Conservation (phyloP, 2,888 invertebrate genomes). For the Maniola hyperantus region DNA sequence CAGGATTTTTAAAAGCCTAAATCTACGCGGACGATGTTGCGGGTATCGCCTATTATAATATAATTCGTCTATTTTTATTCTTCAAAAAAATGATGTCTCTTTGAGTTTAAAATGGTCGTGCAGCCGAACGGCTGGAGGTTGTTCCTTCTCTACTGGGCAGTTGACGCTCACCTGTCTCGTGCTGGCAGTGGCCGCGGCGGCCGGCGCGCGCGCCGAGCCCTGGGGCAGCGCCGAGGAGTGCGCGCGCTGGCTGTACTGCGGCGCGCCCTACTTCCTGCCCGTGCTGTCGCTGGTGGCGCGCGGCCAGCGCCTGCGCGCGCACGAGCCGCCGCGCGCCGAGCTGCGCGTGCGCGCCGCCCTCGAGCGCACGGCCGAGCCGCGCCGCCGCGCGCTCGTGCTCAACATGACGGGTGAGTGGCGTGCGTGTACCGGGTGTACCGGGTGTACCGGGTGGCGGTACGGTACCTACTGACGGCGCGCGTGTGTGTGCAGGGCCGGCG, state of each 20-base stretch:
- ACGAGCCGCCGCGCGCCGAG: constrained; percentile 65
- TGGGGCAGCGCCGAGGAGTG: constrained; percentile 70
- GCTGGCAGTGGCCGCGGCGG: constrained; percentile 42
- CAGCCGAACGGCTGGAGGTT: no score
- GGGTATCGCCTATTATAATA: no score
- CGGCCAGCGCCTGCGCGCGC: constrained; percentile 40
- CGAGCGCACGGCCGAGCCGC: constrained; percentile 58
- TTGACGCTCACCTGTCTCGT: no score
- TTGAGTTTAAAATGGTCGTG: no score
- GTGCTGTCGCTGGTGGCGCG: constrained; percentile 83
- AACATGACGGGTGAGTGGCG: constrained; percentile 34
- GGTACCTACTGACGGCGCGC: no score
- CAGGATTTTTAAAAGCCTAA: no score
- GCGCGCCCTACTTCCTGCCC: constrained; percentile 90
- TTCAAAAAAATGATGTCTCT: no score
- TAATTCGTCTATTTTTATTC: no score
- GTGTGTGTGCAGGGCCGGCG: constrained; percentile 34
- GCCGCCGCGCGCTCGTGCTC: constrained; percentile 60
- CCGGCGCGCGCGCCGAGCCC: constrained; percentile 41
- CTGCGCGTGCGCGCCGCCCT: constrained; percentile 15
- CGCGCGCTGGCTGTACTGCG: constrained; percentile 86
- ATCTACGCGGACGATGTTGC: no score
- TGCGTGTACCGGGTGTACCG: no score
- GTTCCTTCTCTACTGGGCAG: no score
- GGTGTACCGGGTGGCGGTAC: no score